Base-by-base conservation (phyloP, 2,888 invertebrate genomes). In the Drosophila helvetica region DNA sequence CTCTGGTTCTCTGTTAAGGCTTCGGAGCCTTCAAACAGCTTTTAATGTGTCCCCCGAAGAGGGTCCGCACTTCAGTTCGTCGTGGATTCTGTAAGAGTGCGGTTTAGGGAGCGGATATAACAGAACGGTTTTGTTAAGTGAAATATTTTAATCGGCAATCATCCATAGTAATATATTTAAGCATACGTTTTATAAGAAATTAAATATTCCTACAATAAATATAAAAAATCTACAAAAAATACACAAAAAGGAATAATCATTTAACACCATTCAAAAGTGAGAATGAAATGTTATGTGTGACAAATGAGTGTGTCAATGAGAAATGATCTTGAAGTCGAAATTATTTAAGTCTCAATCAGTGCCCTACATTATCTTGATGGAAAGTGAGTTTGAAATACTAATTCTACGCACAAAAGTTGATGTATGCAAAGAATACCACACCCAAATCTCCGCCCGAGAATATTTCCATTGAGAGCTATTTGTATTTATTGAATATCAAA, bases 1-100 rank as follows among this genome's bases (percentile, higher is more conserved):
- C n/a, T n/a, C n/a, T n/a, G n/a, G n/a, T n/a, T n/a, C 15, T 33
- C 57, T 74, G 83, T 66, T 46, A 53, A 33, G 9, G 15, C 12
- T 33, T 33, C 5, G 5, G 1, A 33, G 12, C 5, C 38, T 38
- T 15, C 12, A 38, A 7, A 6, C 38, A 2, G 15, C 4, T n/a
- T 22, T 22, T 55, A 47, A 62, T 47, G 52, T 42, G 8, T 19
- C 18, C 17, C 25, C 43, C 62, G 59, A 57, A 17, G 38, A n/a
- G 53, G 50, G 46, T 52, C 25, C 51, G 45, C 42, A 46, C 47
- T 73, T 86, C 72, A 84, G 88, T 84, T 82, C 69, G 17, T 47
- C 61, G 69, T 54, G 67, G 68, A 61, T 69, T 61, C 75, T 77
- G 66, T 60, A 61, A 53, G 72, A 47, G 70, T 51, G 45, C 67